Conservation (phyloP, 2,888 invertebrate genomes). For the Pachycephus smyrnensis region DNA sequence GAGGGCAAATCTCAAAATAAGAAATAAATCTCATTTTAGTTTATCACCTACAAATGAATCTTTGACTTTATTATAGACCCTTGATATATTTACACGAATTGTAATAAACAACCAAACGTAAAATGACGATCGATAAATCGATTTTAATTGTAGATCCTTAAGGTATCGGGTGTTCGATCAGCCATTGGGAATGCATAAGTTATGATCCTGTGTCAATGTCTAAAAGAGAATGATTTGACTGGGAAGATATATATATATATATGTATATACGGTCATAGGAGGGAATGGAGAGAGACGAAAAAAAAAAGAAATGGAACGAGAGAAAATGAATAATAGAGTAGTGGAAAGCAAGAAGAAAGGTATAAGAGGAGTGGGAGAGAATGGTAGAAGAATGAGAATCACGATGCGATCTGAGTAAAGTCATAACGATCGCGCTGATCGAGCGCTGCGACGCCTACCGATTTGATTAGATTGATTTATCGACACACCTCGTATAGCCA, state of each 20-base stretch:
- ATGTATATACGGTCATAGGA: background rate
- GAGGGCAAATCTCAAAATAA: background rate
- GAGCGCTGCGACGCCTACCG: slow-evolving; percentile 14
- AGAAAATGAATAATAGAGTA: background rate
- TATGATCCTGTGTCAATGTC: background rate
- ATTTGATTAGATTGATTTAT: slow-evolving; percentile 36
- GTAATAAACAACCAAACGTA: background rate
- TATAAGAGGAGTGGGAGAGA: background rate
- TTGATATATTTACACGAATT: background rate
- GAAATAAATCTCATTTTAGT: background rate
- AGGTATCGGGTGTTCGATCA: background rate
- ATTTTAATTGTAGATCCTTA: background rate
- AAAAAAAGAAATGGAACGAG: background rate
- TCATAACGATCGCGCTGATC: slow-evolving; percentile 6
- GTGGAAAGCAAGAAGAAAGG: background rate
- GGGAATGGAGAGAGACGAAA: background rate
- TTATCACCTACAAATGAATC: background rate
- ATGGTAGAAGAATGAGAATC: background rate
- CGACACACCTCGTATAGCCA: slow-evolving; percentile 12
- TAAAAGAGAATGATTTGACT: background rate
- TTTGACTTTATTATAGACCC: background rate
- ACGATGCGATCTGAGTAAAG: background rate
- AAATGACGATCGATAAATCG: background rate
- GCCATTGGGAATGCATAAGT: background rate
- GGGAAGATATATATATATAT: background rate